phyloP scores from a whole-genome alignment of 2,113 vertebrate species.

The Turnix velox region DNA sequence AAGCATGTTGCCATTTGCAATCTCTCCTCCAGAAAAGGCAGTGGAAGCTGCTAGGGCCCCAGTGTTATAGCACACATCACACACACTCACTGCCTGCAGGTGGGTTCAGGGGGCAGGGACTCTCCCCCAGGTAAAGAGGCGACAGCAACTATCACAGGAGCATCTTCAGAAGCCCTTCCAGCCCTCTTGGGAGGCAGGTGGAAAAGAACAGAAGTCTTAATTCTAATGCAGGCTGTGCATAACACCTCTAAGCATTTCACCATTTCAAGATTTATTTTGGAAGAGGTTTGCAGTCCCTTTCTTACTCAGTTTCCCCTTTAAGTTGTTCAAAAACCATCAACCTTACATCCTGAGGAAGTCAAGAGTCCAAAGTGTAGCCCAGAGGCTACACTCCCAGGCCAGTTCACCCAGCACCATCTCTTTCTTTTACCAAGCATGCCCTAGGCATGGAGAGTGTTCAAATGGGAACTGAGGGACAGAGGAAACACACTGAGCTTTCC shows the following conservation, averaged over 20 bases:
- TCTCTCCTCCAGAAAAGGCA: background rate
- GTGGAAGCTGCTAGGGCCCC: background rate
- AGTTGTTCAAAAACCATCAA: background rate
- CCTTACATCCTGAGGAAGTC: fast-evolving
- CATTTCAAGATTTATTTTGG: background rate
- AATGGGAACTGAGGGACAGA: no score
- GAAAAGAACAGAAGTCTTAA: background rate
- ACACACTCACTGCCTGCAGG: background rate
- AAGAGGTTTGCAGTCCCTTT: background rate
- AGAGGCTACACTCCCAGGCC: no score
- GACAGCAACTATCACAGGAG: background rate
- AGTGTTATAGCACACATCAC: background rate
- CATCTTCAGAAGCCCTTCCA: background rate
- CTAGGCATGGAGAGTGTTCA: no score
- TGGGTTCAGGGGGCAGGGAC: background rate
- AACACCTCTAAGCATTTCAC: background rate
- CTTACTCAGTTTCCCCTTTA: background rate
- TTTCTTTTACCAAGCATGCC: no score
- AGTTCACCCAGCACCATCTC: no score
- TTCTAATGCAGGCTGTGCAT: background rate
- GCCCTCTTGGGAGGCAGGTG: background rate
- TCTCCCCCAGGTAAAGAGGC: background rate
- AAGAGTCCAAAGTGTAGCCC: no score
- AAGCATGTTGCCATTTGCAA: background rate
- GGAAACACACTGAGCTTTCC: no score